Evolutionary conservation across 2,113 vertebrate species (phyloP).

Genomic region (Gymnorhina tibicen): DNA sequence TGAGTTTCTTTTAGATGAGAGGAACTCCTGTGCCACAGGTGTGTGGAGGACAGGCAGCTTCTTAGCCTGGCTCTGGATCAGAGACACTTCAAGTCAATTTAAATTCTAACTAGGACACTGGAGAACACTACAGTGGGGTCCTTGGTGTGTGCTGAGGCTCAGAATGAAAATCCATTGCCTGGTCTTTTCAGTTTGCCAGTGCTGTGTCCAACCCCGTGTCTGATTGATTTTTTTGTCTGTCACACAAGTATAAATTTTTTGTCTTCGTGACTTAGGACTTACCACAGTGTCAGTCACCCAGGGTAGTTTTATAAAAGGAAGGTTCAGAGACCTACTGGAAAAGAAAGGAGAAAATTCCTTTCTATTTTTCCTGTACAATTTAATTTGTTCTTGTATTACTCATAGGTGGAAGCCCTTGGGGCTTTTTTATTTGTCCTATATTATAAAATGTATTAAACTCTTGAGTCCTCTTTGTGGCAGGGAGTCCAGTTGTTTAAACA

Average conservation of each 20-base stretch:
- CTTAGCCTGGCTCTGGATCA: neutral
- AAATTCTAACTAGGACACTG: neutral
- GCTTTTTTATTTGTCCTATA: neutral
- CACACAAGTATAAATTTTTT: neutral
- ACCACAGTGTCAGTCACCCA: neutral
- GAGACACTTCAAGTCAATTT: neutral
- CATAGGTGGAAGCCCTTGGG: neutral
- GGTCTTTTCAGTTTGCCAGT: neutral
- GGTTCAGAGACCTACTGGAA: neutral
- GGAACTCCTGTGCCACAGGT: neutral
- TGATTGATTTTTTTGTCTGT: neutral
- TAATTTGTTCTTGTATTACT: conserved; percentile 43
- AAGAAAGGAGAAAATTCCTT: neutral
- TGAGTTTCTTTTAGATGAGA: neutral
- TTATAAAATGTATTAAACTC: neutral
- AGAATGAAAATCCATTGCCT: neutral
- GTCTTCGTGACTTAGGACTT: neutral
- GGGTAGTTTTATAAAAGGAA: neutral
- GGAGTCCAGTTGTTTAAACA: neutral
- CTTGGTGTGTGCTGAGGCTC: neutral
- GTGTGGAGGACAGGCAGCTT: neutral
- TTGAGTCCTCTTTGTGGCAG: neutral
- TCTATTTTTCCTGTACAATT: neutral
- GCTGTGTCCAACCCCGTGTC: neutral
- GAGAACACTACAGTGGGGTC: neutral